These are phyloP conservation scores for Agonopterix heracliana DNA, from an alignment of 2,888 invertebrate genomes.

Conservation along the genomic window DNA sequence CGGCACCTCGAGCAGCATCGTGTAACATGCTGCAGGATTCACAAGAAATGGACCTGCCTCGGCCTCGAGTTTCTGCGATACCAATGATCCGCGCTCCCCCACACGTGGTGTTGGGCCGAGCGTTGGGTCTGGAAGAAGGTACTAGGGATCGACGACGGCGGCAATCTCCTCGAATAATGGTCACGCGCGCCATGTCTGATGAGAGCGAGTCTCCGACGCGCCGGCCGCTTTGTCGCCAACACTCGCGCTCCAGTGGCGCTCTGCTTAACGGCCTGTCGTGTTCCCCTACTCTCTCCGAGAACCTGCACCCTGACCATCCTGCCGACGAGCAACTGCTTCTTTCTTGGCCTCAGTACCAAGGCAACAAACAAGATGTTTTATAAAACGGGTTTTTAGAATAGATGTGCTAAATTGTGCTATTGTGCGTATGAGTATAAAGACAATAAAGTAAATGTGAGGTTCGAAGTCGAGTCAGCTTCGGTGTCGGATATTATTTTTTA, in stretches of 20 bases:
- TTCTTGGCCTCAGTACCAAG: slow-evolving; percentile 70
- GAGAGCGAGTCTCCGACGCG: slow-evolving; percentile 79
- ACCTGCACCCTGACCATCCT: slow-evolving; percentile 38
- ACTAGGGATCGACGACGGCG: slow-evolving; percentile 53
- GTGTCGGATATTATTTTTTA: slow-evolving; percentile 53
- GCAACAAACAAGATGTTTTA: slow-evolving; percentile 51
- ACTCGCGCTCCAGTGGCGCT: slow-evolving; percentile 70
- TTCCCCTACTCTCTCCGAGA: slow-evolving; percentile 60
- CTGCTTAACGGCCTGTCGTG: slow-evolving; percentile 62
- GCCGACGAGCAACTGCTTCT: slow-evolving; percentile 72
- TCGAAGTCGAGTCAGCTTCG: slow-evolving; percentile 49
- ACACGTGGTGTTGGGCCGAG: slow-evolving; percentile 77
- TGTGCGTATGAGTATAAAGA: slow-evolving; percentile 39
- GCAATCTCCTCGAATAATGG: slow-evolving; percentile 81
- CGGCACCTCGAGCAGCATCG: slow-evolving; percentile 79
- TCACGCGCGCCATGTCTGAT: slow-evolving; percentile 84
- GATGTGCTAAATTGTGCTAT: slow-evolving; percentile 26
- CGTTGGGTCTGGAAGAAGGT: slow-evolving; percentile 71
- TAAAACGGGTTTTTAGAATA: slow-evolving; percentile 56
- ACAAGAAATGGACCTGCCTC: slow-evolving; percentile 46
- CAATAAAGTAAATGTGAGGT: slow-evolving; percentile 58
- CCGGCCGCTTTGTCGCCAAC: slow-evolving; percentile 64
- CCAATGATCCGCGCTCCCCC: slow-evolving; percentile 73
- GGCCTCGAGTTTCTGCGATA: slow-evolving; percentile 57
- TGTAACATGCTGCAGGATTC: slow-evolving; percentile 82